Evolutionary conservation across 2,888 invertebrate genomes (phyloP).

Genomic region (Pollenia angustigena): DNA sequence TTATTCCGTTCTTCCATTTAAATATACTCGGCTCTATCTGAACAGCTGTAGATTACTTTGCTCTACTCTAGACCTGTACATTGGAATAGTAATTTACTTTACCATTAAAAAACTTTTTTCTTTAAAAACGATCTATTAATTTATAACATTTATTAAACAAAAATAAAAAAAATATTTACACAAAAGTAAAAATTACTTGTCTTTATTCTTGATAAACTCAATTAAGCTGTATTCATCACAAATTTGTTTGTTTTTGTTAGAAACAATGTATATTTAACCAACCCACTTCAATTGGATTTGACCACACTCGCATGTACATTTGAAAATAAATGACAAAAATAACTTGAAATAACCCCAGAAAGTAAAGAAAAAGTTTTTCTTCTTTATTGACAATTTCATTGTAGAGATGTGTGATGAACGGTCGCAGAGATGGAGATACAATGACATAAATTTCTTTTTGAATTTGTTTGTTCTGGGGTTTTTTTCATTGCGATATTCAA

Average conservation of each 20-base stretch:
- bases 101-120: neutral
- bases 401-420: slow-evolving; percentile 11
- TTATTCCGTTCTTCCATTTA: too few relatives aligned
- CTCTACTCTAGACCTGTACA: too few relatives aligned
- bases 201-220: slow-evolving; percentile 36
- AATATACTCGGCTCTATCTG: too few relatives aligned
- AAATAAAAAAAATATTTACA: neutral
- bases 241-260: slow-evolving; percentile 52
- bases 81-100: neutral
- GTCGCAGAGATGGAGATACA: slow-evolving; percentile 24
- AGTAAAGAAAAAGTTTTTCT: slow-evolving; percentile 8
- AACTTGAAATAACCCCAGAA: slow-evolving; percentile 43
- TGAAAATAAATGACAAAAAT: slow-evolving; percentile 62
- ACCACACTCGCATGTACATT: slow-evolving; percentile 36
- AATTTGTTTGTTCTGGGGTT: slow-evolving; percentile 29
- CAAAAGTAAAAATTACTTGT: neutral
- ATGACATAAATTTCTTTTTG: slow-evolving; percentile 44
- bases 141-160: slow-evolving; percentile 20
- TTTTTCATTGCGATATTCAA: slow-evolving; percentile 28
- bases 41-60: too few relatives aligned
- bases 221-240: slow-evolving; percentile 59
- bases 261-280: slow-evolving; percentile 56
- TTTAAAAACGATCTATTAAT: slow-evolving; percentile 29
- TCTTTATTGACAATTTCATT: slow-evolving; percentile 18
- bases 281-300: slow-evolving; percentile 32